Evolutionary conservation across 2,888 invertebrate species (phyloP).

Genomic region (Leptopilina syphax): DNA sequence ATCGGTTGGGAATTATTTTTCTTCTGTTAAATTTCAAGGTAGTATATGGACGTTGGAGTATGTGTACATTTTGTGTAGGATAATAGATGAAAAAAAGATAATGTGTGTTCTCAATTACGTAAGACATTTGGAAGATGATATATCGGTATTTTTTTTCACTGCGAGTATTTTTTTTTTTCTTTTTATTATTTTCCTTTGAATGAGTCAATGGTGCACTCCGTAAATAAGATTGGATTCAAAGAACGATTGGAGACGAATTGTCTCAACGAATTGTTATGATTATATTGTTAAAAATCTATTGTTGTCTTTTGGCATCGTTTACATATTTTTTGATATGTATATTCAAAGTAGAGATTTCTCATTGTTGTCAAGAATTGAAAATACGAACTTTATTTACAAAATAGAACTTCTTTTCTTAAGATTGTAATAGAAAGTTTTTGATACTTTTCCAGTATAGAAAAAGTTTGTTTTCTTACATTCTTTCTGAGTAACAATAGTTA

Average conservation of each 20-base stretch:
- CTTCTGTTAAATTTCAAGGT: background rate
- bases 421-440: too few species aligned
- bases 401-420: conserved; percentile 9
- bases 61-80: background rate
- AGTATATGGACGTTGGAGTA: background rate
- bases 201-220: conserved; percentile 20
- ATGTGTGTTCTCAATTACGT: conserved; percentile 33
- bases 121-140: conserved; percentile 10
- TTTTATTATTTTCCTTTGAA: background rate
- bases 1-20: background rate
- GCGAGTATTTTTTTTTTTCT: too few species aligned
- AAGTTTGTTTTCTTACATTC: too few species aligned
- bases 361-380: too few species aligned
- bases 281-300: background rate
- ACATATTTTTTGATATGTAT: background rate
- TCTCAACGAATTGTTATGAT: background rate
- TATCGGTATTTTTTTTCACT: conserved; percentile 1
- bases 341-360: too few species aligned
- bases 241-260: background rate
- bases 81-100: conserved; percentile 23
- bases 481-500: background rate
- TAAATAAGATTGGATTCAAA: background rate
- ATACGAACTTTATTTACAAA: too few species aligned
- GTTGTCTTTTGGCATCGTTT: background rate
- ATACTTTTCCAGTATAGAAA: too few species aligned